Evolutionary conservation across 2,888 invertebrate species (phyloP), one percentile per base, ranked within the genome.

Genomic region (Limnephilus marmoratus): DNA sequence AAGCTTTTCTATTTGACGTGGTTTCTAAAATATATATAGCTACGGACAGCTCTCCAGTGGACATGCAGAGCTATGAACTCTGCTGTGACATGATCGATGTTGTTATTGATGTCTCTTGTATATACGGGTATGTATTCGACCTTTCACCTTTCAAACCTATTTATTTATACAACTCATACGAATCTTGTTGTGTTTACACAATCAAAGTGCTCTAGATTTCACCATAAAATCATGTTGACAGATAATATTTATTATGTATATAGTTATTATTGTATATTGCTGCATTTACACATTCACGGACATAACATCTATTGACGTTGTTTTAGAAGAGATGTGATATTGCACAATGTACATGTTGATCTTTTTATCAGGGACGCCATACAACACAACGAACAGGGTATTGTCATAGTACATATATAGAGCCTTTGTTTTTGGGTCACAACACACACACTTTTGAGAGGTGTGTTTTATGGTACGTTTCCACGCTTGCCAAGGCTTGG

Each of bases 61-160:
- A 99, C 95, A 99, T 99, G 99, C 99, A 99, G 96, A 99, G 99
- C 94, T 99, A 99, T 95, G 99, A 99, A 96, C 96, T 99, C 82
- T 99, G 99, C 96, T 99, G 99, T 96, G 99, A 99, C 96, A 99
- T 99, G 99, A 99, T 99, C 94, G 99, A 99, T 96, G 99, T 99
- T 90, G 99, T 99, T 91, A 99, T 99, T 94, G 99, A 99, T 96
- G 98, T 99, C 93, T 99, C 99, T 13, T 99, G 99, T 96, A 99
- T 99, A 95, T 99, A 99, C 96, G 99, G 99, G 98, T 98, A 96
- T 95, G 95, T 94, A 90, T 82, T 68, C 24, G n/a, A n/a, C 68
- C 68, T 68, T 24, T 68, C 0, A 18, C 24, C 24, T 9, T 24
- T 68, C 7, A 7, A 68, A 24, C n/a, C 2, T 9, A 5, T 24